These are phyloP conservation scores for Latrodectus geometricus DNA, from an alignment of 1,140 invertebrate genomes.

Conservation along the genomic window DNA sequence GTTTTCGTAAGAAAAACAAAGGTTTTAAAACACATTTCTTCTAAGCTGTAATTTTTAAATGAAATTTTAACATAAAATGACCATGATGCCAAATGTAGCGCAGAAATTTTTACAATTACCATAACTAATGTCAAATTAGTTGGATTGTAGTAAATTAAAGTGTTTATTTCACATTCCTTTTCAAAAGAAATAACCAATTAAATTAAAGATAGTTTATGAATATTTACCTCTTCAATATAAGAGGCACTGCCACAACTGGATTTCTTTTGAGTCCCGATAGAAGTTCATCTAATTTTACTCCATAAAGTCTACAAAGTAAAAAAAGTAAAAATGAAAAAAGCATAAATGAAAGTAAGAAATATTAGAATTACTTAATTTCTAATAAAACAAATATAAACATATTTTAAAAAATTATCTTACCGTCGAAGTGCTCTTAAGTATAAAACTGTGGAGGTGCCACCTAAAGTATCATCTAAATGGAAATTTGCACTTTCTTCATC, in stretches of 20 bases:
- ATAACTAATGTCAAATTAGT: too few relatives aligned
- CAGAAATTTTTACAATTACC: too few relatives aligned
- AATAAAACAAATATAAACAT: neutral
- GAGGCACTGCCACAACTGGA: conserved; percentile 90
- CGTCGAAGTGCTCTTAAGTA: conserved; percentile 81
- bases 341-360: neutral
- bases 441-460: conserved; percentile 89
- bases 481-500: conserved; percentile 88
- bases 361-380: neutral
- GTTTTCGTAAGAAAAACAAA: too few relatives aligned
- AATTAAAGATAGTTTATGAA: conserved; percentile 68
- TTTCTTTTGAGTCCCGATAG: conserved; percentile 96
- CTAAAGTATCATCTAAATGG: conserved; percentile 90
- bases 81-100: too few relatives aligned
- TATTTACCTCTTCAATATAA: conserved; percentile 74
- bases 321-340: neutral
- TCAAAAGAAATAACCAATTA: too few relatives aligned
- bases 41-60: too few relatives aligned
- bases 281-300: conserved; percentile 94
- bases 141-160: too few relatives aligned
- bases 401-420: neutral
- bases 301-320: conserved; percentile 79
- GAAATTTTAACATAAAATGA: too few relatives aligned
- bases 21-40: too few relatives aligned
- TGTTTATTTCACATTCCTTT: too few relatives aligned